These are phyloP conservation scores for Catharus minimus DNA, from an alignment of 2,113 vertebrate species.

Conservation along the genomic window DNA sequence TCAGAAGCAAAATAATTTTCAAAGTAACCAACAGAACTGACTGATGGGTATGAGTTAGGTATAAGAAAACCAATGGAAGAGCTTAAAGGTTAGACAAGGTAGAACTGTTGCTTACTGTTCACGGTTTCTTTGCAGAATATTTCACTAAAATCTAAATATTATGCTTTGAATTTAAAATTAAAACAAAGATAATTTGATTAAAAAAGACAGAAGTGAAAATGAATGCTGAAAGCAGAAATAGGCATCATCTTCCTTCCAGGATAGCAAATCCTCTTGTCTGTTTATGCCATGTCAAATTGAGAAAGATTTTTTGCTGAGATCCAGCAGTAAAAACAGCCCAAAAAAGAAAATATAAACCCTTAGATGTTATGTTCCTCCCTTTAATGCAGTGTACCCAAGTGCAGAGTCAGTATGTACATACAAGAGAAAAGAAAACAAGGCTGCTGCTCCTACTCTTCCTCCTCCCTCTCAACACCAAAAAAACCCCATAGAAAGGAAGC, in stretches of 20 bases:
- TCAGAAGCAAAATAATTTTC: background rate
- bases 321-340: background rate
- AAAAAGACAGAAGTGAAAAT: background rate
- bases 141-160: background rate
- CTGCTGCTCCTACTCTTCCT: background rate
- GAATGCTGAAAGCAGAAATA: background rate
- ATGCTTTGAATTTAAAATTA: background rate
- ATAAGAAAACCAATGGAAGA: background rate
- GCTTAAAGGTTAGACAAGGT: background rate
- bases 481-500: background rate
- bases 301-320: background rate
- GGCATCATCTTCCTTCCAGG: background rate
- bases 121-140: background rate
- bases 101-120: background rate
- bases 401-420: background rate
- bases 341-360: background rate
- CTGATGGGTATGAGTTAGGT: background rate
- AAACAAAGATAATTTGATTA: background rate
- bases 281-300: background rate
- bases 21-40: background rate
- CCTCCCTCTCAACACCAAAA: background rate
- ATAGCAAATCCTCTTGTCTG: background rate
- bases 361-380: background rate
- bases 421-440: background rate
- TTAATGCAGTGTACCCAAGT: background rate